Evolutionary conservation across 2,797 vertebrate species (phyloP), one percentile per base, ranked within the genome.

Genomic region (Glyptemys insculpta): DNA sequence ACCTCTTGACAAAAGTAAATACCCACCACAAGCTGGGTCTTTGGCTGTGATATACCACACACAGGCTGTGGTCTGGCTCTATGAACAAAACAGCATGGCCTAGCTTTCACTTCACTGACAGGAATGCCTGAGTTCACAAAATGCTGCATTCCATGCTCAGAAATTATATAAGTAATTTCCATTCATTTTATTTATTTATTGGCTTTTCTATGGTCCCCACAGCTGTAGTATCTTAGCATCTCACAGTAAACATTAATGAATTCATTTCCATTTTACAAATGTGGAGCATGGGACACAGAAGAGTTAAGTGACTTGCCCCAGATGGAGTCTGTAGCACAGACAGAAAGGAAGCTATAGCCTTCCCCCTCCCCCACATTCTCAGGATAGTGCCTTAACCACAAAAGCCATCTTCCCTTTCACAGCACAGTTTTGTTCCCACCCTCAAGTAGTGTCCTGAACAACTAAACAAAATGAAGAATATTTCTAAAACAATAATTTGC

Each of bases 221-320:
- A 16, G 74, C 27, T 4, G 65, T 54, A 16, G 44, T 10, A 37
- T n/a, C 19, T 31, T 10, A 37, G 65, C 21, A 72, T 41, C 10
- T 25, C 37, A 41, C 5, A 23, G 37, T 41, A 72, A 23, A 72
- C 68, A 72, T n/a, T 21, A n/a, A 41, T 41, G 68, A 72, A 41
- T 72, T 80, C 37, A 82, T 54, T 31, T 72, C 21, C 4, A 0
- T 37, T 82, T 54, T 21, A 53, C 29, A 16, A 34, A 3, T 2
- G 0, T 44, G 56, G 12, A 44, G 0, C 0, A 0, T 1, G 15
- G 5, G 59, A 15, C 47, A 78, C 15, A 18, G 44, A 78, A 49
- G 79, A 59, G 21, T 29, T 25, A 52, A 65, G 57, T 18, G 81
- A 49, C 16, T 57, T 47, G n/a, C 12, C 11, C 86, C 4, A 0